These are phyloP conservation scores for Callipepla californica DNA, from an alignment of 2,113 vertebrate species.

Conservation along the genomic window DNA sequence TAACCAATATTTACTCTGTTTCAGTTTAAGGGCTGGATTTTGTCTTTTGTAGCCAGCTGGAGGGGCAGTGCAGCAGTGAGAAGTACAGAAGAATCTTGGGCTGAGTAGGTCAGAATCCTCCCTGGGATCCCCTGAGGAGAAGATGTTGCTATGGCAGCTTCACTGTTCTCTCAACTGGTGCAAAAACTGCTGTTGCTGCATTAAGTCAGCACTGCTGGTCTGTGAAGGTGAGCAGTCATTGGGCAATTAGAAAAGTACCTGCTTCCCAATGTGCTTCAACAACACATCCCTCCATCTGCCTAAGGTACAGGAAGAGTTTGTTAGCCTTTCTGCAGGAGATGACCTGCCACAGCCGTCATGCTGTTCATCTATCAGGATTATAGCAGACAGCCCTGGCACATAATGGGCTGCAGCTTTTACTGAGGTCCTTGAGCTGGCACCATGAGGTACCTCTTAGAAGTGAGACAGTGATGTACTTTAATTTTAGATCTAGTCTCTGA, in stretches of 20 bases:
- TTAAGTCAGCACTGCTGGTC: conserved; percentile 38
- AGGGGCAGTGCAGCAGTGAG: not conserved
- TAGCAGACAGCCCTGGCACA: not conserved
- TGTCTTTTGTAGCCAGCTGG: conserved; percentile 30
- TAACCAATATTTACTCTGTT: conserved; percentile 40
- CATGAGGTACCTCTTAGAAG: not conserved
- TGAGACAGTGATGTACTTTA: not conserved
- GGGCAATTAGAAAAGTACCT: not conserved
- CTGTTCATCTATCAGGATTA: not conserved
- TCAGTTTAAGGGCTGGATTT: conserved; percentile 9
- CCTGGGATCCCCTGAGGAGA: conserved; percentile 9
- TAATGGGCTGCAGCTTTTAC: not conserved
- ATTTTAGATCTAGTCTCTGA: not conserved
- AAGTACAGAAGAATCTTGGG: conserved; percentile 33
- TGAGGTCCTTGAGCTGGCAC: not conserved
- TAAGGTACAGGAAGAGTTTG: not conserved
- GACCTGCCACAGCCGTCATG: not conserved
- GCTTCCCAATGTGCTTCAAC: not conserved
- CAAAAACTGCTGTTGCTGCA: conserved; percentile 23
- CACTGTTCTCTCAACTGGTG: conserved; percentile 30
- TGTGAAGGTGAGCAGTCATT: conserved; percentile 43
- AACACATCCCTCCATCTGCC: conserved; percentile 4
- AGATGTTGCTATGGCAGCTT: conserved; percentile 14
- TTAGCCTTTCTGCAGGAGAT: conserved; percentile 2
- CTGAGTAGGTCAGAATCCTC: not conserved